These are phyloP conservation scores for Phrynocephalus versicolor DNA, from an alignment of 2,113 vertebrate species.

Conservation along the genomic window DNA sequence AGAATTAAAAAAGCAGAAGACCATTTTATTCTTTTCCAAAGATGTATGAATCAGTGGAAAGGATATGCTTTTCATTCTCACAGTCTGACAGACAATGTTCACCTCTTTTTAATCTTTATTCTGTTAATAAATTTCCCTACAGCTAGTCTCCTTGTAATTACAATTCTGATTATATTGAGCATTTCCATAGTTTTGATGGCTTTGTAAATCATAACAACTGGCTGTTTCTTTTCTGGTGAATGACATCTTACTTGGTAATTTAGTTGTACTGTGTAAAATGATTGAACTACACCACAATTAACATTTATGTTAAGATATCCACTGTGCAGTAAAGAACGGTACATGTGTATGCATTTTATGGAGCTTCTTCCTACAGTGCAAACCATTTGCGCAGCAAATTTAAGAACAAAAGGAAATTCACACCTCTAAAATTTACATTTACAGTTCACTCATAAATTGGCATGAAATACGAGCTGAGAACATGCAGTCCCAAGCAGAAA, in stretches of 20 bases:
- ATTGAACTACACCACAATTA: slow-evolving; percentile 43
- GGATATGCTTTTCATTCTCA: slow-evolving; percentile 35
- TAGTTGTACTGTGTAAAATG: slow-evolving; percentile 33
- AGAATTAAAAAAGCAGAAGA: neutral
- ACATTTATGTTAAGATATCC: slow-evolving; percentile 27
- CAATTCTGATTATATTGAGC: slow-evolving; percentile 49
- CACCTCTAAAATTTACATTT: neutral
- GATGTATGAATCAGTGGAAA: slow-evolving; percentile 14
- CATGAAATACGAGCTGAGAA: slow-evolving; percentile 21
- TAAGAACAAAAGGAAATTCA: neutral
- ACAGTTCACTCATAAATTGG: slow-evolving; percentile 2
- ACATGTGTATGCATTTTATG: neutral
- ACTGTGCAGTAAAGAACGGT: neutral
- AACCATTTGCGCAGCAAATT: neutral
- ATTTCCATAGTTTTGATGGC: slow-evolving; percentile 48
- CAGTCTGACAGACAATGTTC: slow-evolving; percentile 27
- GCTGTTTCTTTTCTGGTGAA: slow-evolving; percentile 35
- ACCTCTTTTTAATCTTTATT: slow-evolving; percentile 54
- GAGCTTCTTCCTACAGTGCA: too few relatives aligned
- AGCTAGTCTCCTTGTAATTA: slow-evolving; percentile 56
- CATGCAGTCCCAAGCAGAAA: slow-evolving; percentile 12
- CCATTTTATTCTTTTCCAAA: neutral
- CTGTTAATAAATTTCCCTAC: slow-evolving; percentile 53
- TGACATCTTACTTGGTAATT: slow-evolving; percentile 41
- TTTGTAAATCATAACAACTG: slow-evolving; percentile 50